Percentiles rank a stretch among this genome's conserved stretches.
Conservation (phyloP, 2,113 vertebrate genomes). For the sheep (Ovis aries) region ARS-UI_Ramb_v3.0 NC_056069.1:60028501-60029000, state of each 20-base stretch:
- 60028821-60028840: background rate
- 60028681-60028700: background rate
- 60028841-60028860: background rate
- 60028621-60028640: background rate
- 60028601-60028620: background rate
- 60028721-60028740: background rate
- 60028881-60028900: background rate
- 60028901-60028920: background rate
- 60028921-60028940: background rate
- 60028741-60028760: background rate
- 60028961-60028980: background rate
- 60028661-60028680: background rate
- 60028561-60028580: background rate
- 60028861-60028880: background rate
- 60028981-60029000: background rate
- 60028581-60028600: background rate
- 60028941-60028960: background rate
- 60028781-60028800: background rate
- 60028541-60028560: background rate
- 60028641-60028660: background rate
- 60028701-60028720: background rate
- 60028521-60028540: background rate
- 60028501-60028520: background rate
- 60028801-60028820: background rate
- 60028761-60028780: background rate